Conservation (phyloP, 2,888 invertebrate species). For the Leptodirus hochenwartii region DNA sequence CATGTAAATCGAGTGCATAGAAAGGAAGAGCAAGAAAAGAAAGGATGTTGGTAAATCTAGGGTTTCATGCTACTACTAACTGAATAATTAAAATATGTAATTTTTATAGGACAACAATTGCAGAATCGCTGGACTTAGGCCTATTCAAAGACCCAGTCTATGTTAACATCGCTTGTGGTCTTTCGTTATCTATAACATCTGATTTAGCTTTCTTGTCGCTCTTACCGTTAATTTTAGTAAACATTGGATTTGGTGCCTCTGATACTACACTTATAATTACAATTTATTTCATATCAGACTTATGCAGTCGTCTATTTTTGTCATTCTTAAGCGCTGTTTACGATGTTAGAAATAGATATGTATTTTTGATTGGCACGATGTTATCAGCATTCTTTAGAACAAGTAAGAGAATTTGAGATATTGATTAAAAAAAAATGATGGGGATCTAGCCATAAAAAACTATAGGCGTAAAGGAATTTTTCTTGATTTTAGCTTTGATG, state of each 20-base stretch:
- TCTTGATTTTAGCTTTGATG: conserved; percentile 32
- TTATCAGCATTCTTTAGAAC: conserved; percentile 47
- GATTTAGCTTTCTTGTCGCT: conserved; percentile 53
- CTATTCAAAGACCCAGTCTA: conserved; percentile 43
- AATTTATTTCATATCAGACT: conserved; percentile 48
- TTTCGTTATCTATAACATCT: conserved; percentile 46
- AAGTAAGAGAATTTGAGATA: conserved; percentile 42
- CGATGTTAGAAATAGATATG: conserved; percentile 39
- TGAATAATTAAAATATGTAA: no score
- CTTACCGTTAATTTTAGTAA: conserved; percentile 43
- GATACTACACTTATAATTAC: conserved; percentile 51
- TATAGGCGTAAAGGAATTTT: conserved; percentile 11
- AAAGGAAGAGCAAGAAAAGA: conserved; percentile 14
- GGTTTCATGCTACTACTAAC: no score
- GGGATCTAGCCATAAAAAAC: no score
- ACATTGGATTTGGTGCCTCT: conserved; percentile 34
- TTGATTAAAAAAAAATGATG: no score
- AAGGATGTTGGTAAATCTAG: no score
- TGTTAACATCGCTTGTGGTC: conserved; percentile 50
- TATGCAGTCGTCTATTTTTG: conserved; percentile 41
- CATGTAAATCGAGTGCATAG: conserved; percentile 5
- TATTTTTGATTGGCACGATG: conserved; percentile 45
- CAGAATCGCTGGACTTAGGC: conserved; percentile 40
- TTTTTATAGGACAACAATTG: conserved; percentile 31
- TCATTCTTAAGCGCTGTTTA: conserved; percentile 42